These are phyloP conservation scores for Auanema freiburgensis DNA, from an alignment of 2,888 invertebrate genomes.

Conservation along the genomic window DNA sequence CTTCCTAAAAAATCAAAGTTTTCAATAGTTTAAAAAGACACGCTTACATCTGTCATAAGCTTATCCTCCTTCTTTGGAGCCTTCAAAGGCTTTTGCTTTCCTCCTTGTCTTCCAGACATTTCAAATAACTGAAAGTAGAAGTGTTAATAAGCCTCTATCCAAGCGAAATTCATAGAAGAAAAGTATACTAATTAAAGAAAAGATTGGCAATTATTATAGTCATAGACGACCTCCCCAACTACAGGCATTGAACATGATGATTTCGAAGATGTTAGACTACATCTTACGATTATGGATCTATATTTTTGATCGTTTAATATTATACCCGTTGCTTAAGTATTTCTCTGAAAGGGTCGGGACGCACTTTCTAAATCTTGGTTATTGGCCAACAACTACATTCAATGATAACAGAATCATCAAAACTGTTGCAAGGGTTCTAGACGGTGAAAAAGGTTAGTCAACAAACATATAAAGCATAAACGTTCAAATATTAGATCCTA, in stretches of 20 bases:
- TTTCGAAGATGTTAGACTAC: slow-evolving; percentile 6
- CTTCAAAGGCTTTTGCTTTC: slow-evolving; percentile 62
- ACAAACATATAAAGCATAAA: background rate
- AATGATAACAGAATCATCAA: background rate
- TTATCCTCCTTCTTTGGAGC: slow-evolving; percentile 55
- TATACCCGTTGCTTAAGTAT: slow-evolving; percentile 46
- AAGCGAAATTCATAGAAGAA: background rate
- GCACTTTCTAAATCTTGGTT: slow-evolving; percentile 54
- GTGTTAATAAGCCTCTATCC: background rate
- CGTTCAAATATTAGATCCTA: slow-evolving; percentile 20
- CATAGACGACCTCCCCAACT: background rate
- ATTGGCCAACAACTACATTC: slow-evolving; percentile 29
- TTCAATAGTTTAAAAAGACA: background rate
- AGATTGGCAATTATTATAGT: background rate
- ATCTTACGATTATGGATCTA: slow-evolving; percentile 35
- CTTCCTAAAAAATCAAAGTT: slow-evolving; percentile 44
- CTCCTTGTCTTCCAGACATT: slow-evolving; percentile 63
- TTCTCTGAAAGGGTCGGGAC: slow-evolving; percentile 38
- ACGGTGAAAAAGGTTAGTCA: background rate
- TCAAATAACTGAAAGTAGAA: slow-evolving; percentile 21
- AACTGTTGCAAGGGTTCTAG: background rate
- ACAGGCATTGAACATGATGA: background rate
- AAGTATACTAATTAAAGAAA: slow-evolving; percentile 7
- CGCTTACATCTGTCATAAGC: slow-evolving; percentile 47
- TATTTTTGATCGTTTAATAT: slow-evolving; percentile 47